These are phyloP conservation scores for Cryptocephalus moraei DNA, from an alignment of 2,888 invertebrate species.

Conservation along the genomic window DNA sequence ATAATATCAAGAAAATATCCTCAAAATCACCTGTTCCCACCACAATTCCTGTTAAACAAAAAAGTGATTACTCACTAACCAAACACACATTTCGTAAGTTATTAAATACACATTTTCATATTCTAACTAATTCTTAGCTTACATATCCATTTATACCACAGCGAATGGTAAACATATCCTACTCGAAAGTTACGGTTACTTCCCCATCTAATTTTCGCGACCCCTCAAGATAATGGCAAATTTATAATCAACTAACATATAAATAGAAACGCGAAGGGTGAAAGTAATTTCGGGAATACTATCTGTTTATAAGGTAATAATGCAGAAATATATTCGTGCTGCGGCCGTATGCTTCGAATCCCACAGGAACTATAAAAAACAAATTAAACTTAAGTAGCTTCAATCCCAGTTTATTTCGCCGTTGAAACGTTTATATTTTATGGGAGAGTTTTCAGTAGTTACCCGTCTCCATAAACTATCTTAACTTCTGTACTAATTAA, in stretches of 20 bases:
- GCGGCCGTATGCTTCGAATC: conserved; percentile 9
- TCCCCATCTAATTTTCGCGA: conserved; percentile 19
- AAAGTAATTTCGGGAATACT: conserved; percentile 19
- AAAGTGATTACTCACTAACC: too few species aligned
- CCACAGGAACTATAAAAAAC: conserved; percentile 15
- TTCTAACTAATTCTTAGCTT: too few species aligned
- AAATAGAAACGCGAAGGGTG: conserved; percentile 18
- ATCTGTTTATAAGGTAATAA: conserved; percentile 22
- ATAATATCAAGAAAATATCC: too few species aligned
- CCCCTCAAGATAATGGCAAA: conserved; percentile 19
- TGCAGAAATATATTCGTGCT: conserved; percentile 16
- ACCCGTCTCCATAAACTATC: background rate
- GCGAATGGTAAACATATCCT: too few species aligned
- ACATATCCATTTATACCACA: conserved; percentile 6
- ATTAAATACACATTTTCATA: too few species aligned
- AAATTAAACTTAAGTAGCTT: conserved; percentile 16
- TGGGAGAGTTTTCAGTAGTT: background rate
- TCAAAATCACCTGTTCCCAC: too few species aligned
- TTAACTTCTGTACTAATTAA: too few species aligned
- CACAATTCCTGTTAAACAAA: too few species aligned
- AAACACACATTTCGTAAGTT: too few species aligned
- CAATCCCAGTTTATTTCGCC: conserved; percentile 11
- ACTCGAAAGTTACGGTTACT: conserved; percentile 19
- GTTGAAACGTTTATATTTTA: conserved; percentile 7
- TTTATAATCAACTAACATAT: conserved; percentile 22